Conservation (phyloP, 37 sponge, comb jelly and placozoan genomes). For the Eunapius fragilis region DNA sequence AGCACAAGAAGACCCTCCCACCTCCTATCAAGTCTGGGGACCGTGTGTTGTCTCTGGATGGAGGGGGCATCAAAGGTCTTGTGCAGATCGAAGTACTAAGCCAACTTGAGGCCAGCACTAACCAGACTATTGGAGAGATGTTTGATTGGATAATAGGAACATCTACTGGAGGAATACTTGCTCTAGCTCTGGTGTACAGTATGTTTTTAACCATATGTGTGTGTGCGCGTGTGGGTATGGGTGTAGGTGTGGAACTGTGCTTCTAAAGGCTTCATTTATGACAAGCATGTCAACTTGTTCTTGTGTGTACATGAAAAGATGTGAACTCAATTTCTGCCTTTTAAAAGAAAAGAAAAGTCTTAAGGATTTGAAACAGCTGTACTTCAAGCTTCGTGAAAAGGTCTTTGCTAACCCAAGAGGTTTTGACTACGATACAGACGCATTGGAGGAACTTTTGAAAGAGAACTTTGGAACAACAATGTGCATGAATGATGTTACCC, state of each 20-base stretch:
- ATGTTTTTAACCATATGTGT: conserved; percentile 5
- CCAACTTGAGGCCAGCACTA: conserved; percentile 34
- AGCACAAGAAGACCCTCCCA: neutral
- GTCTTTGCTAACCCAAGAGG: conserved; percentile 35
- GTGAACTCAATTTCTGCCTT: neutral
- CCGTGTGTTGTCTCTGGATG: conserved; percentile 54
- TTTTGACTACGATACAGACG: conserved; percentile 33
- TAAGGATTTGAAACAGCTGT: conserved; percentile 24
- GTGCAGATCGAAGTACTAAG: conserved; percentile 53
- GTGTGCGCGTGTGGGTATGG: conserved; percentile 8
- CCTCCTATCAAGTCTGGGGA: conserved; percentile 10
- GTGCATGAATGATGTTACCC: conserved; percentile 24
- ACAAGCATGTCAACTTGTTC: neutral
- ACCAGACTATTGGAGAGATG: conserved; percentile 35
- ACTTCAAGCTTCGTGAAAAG: conserved; percentile 47
- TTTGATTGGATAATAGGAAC: conserved; percentile 70
- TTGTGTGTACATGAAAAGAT: neutral
- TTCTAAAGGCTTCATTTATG: neutral
- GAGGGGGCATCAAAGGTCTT: conserved; percentile 64
- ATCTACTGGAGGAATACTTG: conserved; percentile 55
- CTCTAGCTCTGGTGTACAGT: conserved; percentile 61
- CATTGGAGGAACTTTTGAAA: conserved; percentile 51
- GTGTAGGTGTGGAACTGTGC: neutral
- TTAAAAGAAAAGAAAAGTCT: conserved; percentile 26
- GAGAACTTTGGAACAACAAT: conserved; percentile 38